These are phyloP conservation scores for Stercorarius parasiticus DNA, from an alignment of 2,113 vertebrate species.

Conservation along the genomic window DNA sequence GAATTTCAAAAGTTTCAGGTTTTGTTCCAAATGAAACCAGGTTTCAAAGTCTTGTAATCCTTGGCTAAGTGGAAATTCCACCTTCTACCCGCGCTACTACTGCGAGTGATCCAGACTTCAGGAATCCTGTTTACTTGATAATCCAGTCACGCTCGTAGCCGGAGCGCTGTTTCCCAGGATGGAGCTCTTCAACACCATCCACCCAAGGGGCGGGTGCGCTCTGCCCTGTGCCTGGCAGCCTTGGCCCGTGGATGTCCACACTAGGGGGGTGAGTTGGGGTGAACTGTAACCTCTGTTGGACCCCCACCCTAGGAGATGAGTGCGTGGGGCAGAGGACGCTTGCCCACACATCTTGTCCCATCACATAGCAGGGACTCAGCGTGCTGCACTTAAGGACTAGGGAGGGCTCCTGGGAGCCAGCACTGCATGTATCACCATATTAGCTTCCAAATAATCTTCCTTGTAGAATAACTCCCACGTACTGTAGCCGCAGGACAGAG, in stretches of 20 bases:
- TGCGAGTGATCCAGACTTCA: background rate
- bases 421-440: background rate
- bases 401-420: background rate
- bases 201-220: background rate
- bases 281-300: background rate
- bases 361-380: background rate
- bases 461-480: background rate
- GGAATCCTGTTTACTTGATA: background rate
- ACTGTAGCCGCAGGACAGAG: background rate
- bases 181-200: background rate
- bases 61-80: conserved; percentile 35
- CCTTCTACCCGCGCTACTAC: background rate
- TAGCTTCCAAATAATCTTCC: background rate
- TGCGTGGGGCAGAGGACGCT: background rate
- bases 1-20: conserved; percentile 21
- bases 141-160: background rate
- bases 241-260: background rate
- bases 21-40: conserved; percentile 20
- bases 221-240: background rate
- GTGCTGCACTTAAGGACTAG: background rate
- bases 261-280: background rate
- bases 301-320: background rate
- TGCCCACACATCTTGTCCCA: background rate
- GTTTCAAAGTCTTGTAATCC: conserved; percentile 14
- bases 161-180: fast-evolving